phyloP scores from a whole-genome alignment of 1,140 invertebrate species.

The Caenorhabditis tropicalis region DNA sequence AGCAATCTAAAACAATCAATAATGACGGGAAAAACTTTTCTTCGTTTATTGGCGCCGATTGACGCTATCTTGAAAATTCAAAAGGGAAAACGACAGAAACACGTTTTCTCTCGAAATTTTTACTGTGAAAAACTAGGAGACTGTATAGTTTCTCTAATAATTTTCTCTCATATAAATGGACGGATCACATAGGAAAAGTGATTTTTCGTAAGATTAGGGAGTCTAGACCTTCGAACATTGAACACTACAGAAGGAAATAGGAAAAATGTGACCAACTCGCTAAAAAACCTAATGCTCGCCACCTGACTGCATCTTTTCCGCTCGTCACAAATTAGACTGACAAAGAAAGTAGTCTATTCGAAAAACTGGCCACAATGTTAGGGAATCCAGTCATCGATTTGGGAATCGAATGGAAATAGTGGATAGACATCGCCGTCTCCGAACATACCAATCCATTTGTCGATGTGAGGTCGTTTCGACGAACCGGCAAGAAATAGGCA shows the following conservation, averaged over 20 bases:
- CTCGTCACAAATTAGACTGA: slow-evolving; percentile 31
- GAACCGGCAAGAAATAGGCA: neutral
- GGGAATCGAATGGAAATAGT: neutral
- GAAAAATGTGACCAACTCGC: neutral
- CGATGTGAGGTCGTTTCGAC: slow-evolving; percentile 8
- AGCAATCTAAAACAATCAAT: slow-evolving; percentile 35
- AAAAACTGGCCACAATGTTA: neutral
- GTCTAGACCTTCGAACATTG: neutral
- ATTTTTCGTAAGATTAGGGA: too few relatives aligned
- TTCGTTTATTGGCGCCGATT: neutral
- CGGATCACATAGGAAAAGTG: too few relatives aligned
- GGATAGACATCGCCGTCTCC: neutral
- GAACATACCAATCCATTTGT: slow-evolving; percentile 22
- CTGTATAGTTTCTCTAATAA: too few relatives aligned
- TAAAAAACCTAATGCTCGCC: neutral
- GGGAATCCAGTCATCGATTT: neutral
- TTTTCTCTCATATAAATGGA: too few relatives aligned
- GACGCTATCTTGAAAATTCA: neutral
- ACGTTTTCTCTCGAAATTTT: neutral
- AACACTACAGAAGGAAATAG: neutral
- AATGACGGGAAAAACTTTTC: neutral
- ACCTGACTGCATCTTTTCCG: slow-evolving; percentile 8
- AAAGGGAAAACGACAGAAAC: neutral
- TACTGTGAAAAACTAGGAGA: neutral
- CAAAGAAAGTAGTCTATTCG: neutral